Evolutionary conservation across 2,888 invertebrate species (phyloP), one percentile per base, ranked within the genome.

Genomic region (Lacanobia wlatinum): DNA sequence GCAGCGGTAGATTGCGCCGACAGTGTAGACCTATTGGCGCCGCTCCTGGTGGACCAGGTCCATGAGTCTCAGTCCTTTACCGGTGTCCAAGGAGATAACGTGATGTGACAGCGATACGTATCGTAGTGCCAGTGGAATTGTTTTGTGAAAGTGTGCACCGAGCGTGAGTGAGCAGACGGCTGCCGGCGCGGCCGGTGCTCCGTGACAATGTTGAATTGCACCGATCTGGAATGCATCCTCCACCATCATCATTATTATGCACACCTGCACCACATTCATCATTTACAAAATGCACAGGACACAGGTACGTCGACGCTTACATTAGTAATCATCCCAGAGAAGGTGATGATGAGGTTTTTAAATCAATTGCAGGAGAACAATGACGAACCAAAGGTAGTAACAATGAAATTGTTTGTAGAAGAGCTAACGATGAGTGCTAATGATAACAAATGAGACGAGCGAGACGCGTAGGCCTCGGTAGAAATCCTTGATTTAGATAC

Each of bases 211-310:
- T 96, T 98, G 95, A 97, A 98, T 95, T 98, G 98, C 95, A 97
- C 97, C 86, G 97, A 97, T 96, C 96, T 97, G 96, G 97, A 97
- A 96, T 98, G 98, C 96, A 97, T 97, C 92, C 95, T 97, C 91
- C 97, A 97, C 94, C 97, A 97, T 91, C 97, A 97, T 90, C 97
- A 97, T 91, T 97, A 97, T 91, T 97, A 97, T 92, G 97, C 97
- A 79, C 97, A 97, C 94, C 96, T 97, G 88, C 97, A 97, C 91
- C 97, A 97, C 92, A 96, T 97, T 86, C 97, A 97, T 92, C 97
- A 97, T 92, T 96, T 97, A 90, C 97, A 97, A 92, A 97, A 96
- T 93, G 97, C 96, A 82, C 96, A 97, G 93, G 97, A 97, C 87
- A 95, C 97, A 95, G 97, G 97, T 97, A 90, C 87, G 92, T 86